Conservation (phyloP, 2,113 vertebrate species). For the Crotalus viridis region DNA sequence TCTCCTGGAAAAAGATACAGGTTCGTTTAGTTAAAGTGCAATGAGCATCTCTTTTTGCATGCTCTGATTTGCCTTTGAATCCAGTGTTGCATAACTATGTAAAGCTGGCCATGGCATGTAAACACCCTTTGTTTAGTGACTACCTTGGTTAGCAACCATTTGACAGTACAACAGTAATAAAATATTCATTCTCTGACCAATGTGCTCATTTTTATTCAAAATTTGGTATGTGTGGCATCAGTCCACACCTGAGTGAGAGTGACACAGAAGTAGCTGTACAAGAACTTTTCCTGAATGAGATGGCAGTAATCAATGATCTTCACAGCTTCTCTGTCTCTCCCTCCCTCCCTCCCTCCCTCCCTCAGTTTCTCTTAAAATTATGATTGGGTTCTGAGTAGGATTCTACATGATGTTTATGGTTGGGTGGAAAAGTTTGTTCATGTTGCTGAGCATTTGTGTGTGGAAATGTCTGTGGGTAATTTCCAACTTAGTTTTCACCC, state of each 20-base stretch:
- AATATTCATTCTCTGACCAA: background rate
- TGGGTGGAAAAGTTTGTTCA: background rate
- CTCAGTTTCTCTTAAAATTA: background rate
- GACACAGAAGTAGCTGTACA: background rate
- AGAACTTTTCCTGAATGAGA: background rate
- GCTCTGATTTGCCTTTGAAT: background rate
- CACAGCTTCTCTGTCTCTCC: background rate
- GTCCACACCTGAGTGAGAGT: background rate
- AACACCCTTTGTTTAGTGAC: background rate
- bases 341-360: background rate
- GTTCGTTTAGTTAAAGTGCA: background rate
- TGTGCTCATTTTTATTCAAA: background rate
- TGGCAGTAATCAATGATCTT: background rate
- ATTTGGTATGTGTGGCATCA: background rate
- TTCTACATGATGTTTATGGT: background rate
- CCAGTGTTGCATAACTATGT: background rate
- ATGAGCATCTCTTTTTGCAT: background rate
- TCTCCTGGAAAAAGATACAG: background rate
- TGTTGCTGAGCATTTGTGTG: background rate
- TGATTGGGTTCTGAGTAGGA: background rate
- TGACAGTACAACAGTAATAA: background rate
- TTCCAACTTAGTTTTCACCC: background rate
- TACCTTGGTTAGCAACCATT: background rate
- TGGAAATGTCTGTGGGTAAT: background rate
- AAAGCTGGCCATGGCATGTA: background rate